phyloP scores from a whole-genome alignment of 2,797 vertebrate genomes.

The Chromis chromis region DNA sequence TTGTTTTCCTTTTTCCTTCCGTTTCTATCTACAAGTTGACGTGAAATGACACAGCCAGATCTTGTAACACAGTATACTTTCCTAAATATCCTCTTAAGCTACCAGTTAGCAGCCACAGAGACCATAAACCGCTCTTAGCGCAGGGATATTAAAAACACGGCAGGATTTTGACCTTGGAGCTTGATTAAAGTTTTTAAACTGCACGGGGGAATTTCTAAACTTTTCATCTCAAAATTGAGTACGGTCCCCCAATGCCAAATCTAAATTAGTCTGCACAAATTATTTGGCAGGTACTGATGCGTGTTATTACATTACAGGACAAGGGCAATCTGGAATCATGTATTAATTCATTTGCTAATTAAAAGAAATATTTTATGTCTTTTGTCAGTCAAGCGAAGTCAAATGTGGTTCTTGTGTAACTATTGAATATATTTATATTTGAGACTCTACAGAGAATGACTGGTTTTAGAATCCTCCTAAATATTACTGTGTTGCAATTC shows the following conservation, averaged over 20 bases:
- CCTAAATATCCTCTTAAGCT: conserved; percentile 48
- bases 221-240: conserved; percentile 60
- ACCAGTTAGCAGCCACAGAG: conserved; percentile 15
- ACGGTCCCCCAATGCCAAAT: conserved; percentile 28
- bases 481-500: conserved; percentile 14
- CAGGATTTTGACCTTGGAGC: conserved; percentile 40
- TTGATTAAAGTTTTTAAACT: conserved; percentile 33
- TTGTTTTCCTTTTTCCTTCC: conserved; percentile 21
- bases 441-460: background rate
- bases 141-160: conserved; percentile 10
- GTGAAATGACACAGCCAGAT: conserved; percentile 33
- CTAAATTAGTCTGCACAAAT: conserved; percentile 57
- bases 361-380: conserved; percentile 28
- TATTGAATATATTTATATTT: background rate
- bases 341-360: conserved; percentile 60
- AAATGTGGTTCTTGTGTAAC: background rate
- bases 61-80: conserved; percentile 12
- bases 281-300: conserved; percentile 66
- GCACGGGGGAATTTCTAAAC: conserved; percentile 44
- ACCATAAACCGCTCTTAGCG: background rate
- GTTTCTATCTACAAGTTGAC: conserved; percentile 9
- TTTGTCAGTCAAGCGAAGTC: conserved; percentile 17
- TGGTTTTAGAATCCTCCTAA: conserved; percentile 8
- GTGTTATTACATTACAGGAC: conserved; percentile 71
- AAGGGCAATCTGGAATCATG: conserved; percentile 47